phyloP scores from a whole-genome alignment of 1,140 invertebrate species.

The Drosophila erecta region DNA sequence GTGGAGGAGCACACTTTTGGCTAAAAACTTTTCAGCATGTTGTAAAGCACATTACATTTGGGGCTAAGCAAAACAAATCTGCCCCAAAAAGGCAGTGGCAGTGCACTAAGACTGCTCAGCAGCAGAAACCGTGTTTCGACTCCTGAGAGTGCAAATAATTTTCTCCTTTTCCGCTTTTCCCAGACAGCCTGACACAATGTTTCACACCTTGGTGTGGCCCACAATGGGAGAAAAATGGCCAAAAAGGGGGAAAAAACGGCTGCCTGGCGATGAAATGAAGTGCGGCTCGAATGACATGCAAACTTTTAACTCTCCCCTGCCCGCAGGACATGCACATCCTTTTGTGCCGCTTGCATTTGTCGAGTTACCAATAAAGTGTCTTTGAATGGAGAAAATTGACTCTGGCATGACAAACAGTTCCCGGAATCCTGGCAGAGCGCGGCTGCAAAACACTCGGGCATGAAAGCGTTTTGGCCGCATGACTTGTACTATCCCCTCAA shows the following conservation, averaged over 20 bases:
- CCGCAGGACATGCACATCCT: constrained; percentile 30
- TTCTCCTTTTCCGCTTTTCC: constrained; percentile 21
- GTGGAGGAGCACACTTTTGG: constrained; percentile 42
- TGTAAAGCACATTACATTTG: constrained; percentile 74
- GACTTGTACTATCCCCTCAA: constrained; percentile 55
- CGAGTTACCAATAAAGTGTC: constrained; percentile 77
- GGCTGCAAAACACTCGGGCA: constrained; percentile 8
- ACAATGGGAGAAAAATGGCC: constrained; percentile 16
- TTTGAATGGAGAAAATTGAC: constrained; percentile 78
- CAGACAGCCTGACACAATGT: constrained; percentile 45
- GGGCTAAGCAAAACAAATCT: constrained; percentile 77
- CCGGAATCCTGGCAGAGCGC: constrained; percentile 17
- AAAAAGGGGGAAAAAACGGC: constrained; percentile 12
- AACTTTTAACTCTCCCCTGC: constrained; percentile 59
- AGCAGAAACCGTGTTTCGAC: constrained; percentile 28
- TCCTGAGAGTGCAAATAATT: constrained; percentile 57
- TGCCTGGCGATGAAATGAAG: constrained; percentile 57
- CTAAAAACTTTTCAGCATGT: constrained; percentile 71
- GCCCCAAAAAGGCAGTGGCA: constrained; percentile 34
- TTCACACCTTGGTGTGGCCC: constrained; percentile 65
- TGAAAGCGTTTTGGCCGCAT: constrained; percentile 59
- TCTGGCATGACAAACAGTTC: constrained; percentile 80
- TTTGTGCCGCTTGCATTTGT: constrained; percentile 24
- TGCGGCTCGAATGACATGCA: constrained; percentile 77
- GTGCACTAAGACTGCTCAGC: constrained; percentile 57